These are phyloP conservation scores for Phrynocephalus forsythii DNA, from an alignment of 2,797 vertebrate species.

Conservation along the genomic window DNA sequence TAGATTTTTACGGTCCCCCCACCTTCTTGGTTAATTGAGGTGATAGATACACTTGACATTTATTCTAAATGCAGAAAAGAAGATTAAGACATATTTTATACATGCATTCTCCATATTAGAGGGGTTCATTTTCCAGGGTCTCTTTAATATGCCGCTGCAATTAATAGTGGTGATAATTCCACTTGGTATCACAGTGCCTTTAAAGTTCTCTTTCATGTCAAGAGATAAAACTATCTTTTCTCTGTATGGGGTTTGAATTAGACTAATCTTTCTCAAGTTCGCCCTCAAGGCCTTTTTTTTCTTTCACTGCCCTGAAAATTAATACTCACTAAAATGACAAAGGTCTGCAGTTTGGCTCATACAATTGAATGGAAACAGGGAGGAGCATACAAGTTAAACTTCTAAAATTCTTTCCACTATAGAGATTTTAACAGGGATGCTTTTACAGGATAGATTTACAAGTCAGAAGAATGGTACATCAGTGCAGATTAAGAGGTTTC, in stretches of 20 bases:
- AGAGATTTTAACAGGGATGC: no score
- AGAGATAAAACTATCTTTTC: slow-evolving; percentile 78
- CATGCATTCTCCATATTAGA: slow-evolving; percentile 80
- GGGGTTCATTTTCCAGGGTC: slow-evolving; percentile 83
- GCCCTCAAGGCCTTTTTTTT: slow-evolving; percentile 69
- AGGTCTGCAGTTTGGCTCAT: slow-evolving; percentile 68
- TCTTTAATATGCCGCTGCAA: slow-evolving; percentile 84
- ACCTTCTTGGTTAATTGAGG: slow-evolving; percentile 85
- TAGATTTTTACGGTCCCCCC: slow-evolving; percentile 84
- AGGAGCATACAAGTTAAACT: slow-evolving; percentile 48
- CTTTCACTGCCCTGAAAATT: slow-evolving; percentile 75
- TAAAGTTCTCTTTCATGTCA: slow-evolving; percentile 78
- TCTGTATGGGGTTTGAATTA: slow-evolving; percentile 75
- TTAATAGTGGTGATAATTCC: slow-evolving; percentile 83
- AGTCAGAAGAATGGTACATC: no score
- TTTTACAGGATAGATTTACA: no score
- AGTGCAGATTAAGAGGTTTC: no score
- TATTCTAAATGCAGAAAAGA: slow-evolving; percentile 79
- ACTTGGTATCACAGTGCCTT: slow-evolving; percentile 76
- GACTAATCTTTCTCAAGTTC: slow-evolving; percentile 81
- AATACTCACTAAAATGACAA: slow-evolving; percentile 80
- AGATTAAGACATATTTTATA: slow-evolving; percentile 84
- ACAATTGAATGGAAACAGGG: slow-evolving; percentile 65
- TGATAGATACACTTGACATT: slow-evolving; percentile 89
- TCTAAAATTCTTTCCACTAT: slow-evolving; percentile 77